These are phyloP conservation scores for Galeopsomyia nigrocyanea DNA, from an alignment of 2,888 invertebrate species.

Conservation along the genomic window DNA sequence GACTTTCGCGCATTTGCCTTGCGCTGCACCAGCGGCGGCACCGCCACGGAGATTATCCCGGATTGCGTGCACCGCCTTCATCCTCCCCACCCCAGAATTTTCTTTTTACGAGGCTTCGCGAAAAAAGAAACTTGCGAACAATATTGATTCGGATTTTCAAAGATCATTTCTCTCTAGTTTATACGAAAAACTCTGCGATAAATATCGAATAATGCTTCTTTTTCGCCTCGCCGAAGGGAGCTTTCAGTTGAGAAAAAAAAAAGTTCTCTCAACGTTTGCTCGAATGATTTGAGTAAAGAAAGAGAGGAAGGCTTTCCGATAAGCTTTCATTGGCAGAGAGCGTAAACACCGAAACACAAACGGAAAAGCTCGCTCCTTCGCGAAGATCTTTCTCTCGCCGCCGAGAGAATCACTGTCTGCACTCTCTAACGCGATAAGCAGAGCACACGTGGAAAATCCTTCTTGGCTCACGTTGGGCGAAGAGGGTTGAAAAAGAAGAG, in stretches of 20 bases:
- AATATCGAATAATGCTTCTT: too few species aligned
- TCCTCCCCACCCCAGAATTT: background rate
- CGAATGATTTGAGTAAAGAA: too few species aligned
- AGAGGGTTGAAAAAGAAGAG: background rate
- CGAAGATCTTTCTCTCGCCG: background rate
- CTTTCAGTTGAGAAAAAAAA: too few species aligned
- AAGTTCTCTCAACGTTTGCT: too few species aligned
- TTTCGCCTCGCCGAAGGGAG: too few species aligned
- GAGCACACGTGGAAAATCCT: slow-evolving; percentile 24
- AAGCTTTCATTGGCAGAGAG: background rate
- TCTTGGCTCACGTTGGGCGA: background rate
- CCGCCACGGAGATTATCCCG: background rate
- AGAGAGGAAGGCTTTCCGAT: too few species aligned
- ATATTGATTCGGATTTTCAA: too few species aligned
- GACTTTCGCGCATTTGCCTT: slow-evolving; percentile 17
- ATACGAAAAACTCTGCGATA: too few species aligned
- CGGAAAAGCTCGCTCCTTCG: too few species aligned
- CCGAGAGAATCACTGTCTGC: slow-evolving; percentile 14
- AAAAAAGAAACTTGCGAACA: too few species aligned
- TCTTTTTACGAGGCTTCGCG: slow-evolving; percentile 11
- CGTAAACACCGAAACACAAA: background rate
- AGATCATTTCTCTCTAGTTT: too few species aligned
- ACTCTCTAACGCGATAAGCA: slow-evolving; percentile 20
- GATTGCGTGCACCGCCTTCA: background rate
- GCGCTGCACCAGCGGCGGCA: background rate